These are phyloP conservation scores for Chiloscyllium punctatum DNA, from an alignment of 2,797 vertebrate genomes.

Conservation along the genomic window DNA sequence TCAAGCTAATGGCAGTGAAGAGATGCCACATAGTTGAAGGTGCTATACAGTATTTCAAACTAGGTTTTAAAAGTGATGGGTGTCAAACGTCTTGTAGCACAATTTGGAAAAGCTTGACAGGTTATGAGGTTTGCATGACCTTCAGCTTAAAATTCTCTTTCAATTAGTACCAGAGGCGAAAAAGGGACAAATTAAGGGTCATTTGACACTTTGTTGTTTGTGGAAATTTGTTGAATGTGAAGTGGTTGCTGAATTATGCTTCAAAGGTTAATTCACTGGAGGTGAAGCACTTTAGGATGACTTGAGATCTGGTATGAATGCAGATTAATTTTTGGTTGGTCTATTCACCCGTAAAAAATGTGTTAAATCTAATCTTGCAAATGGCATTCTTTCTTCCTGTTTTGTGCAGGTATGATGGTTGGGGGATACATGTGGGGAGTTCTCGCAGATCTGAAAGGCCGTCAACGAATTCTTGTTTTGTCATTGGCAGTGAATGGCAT, in stretches of 20 bases:
- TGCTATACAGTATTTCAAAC: neutral
- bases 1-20: neutral
- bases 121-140: neutral
- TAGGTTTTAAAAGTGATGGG: neutral
- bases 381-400: neutral
- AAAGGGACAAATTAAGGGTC: neutral
- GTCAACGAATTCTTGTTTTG: constrained; percentile 54
- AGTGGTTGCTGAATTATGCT: neutral
- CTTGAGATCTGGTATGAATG: neutral
- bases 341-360: no score
- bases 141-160: neutral
- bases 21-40: neutral
- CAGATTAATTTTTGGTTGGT: no score
- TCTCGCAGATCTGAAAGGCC: constrained; percentile 62
- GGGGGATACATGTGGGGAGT: constrained; percentile 67
- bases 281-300: neutral
- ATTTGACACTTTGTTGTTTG: neutral
- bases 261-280: neutral
- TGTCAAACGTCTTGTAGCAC: neutral
- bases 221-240: neutral
- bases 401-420: constrained; percentile 63
- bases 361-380: neutral
- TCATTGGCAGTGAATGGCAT: constrained; percentile 62
- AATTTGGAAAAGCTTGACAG: neutral
- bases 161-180: neutral